phyloP scores from a whole-genome alignment of 2,113 vertebrate species.

The Amblyornis subalaris region DNA sequence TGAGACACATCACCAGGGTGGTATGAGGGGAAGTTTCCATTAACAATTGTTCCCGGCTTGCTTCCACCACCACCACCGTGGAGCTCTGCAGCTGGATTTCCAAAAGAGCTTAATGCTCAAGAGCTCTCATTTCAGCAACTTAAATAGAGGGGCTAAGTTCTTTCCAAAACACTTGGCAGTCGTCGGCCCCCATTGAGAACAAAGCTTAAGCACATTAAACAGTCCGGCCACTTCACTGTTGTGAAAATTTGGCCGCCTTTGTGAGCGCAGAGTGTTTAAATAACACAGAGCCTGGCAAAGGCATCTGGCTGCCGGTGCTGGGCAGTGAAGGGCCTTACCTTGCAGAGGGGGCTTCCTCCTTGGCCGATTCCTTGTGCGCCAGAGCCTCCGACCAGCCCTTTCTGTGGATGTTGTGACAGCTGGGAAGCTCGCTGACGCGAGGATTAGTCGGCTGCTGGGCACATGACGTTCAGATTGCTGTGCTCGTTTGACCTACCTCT shows the following conservation, averaged over 20 bases:
- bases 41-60: slow-evolving; percentile 43
- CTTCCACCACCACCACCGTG: neutral
- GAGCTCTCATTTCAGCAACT: slow-evolving; percentile 33
- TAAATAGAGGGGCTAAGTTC: slow-evolving; percentile 4
- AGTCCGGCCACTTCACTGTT: neutral
- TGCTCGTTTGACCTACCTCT: slow-evolving; percentile 60
- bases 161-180: slow-evolving; percentile 29
- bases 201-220: slow-evolving; percentile 19
- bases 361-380: neutral
- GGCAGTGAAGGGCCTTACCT: neutral
- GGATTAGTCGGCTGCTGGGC: slow-evolving; percentile 38
- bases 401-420: slow-evolving; percentile 3
- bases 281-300: neutral
- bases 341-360: neutral
- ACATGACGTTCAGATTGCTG: slow-evolving; percentile 42
- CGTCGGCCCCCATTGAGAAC: neutral
- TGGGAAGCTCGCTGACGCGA: slow-evolving; percentile 15
- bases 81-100: slow-evolving; percentile 35
- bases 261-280: neutral
- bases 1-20: slow-evolving; percentile 37
- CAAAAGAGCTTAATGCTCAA: slow-evolving; percentile 3
- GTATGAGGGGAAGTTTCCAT: slow-evolving; percentile 56
- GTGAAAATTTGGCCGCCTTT: neutral
- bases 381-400: neutral
- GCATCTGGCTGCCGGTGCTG: neutral